A percentile compares a stretch with the other conserved stretches of the same genome.
These are phyloP conservation scores for Drosophila pruinosa DNA, from an alignment of 1,140 invertebrate genomes.

Conservation along the genomic window DNA sequence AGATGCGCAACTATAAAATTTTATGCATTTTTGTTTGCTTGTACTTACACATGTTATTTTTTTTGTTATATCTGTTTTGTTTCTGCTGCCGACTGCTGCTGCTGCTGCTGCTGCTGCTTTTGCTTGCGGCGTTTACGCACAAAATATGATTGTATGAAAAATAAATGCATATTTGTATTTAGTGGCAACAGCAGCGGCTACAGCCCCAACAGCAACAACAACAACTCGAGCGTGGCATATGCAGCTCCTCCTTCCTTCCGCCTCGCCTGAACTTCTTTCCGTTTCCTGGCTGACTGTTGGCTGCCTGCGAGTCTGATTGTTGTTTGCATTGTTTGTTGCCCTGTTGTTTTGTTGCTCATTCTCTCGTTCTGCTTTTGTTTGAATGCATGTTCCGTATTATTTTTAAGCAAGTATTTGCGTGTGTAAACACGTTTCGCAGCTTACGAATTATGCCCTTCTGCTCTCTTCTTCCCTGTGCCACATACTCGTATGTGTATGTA, in stretches of 20 bases:
- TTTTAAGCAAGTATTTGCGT: constrained; percentile 81
- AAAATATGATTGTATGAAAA: constrained; percentile 68
- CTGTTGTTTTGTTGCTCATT: constrained; percentile 8
- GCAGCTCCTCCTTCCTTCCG: constrained; percentile 24
- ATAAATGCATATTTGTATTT: constrained; percentile 73
- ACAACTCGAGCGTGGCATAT: constrained; percentile 51
- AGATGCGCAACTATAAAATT: constrained; percentile 68
- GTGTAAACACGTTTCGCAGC: constrained; percentile 79
- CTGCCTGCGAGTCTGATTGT: too few species aligned
- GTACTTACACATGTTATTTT: constrained; percentile 9
- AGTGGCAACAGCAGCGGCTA: constrained; percentile 39
- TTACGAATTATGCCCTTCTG: constrained; percentile 67
- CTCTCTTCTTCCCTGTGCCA: background rate
- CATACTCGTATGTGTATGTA: too few species aligned
- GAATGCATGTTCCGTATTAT: constrained; percentile 60
- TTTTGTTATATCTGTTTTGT: constrained; percentile 13
- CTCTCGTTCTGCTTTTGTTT: constrained; percentile 17
- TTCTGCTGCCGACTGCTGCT: constrained; percentile 2
- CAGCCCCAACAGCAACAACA: constrained; percentile 41
- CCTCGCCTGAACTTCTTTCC: constrained; percentile 40
- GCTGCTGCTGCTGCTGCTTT: background rate
- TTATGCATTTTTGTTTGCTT: constrained; percentile 66
- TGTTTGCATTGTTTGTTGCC: constrained; percentile 13
- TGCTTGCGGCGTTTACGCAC: constrained; percentile 58
- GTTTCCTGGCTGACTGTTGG: constrained; percentile 60